A percentile compares a stretch with the other conserved stretches of the same genome.
These are phyloP conservation scores for Gobionotothen gibberifrons DNA, from an alignment of 2,797 vertebrate species.

Conservation along the genomic window DNA sequence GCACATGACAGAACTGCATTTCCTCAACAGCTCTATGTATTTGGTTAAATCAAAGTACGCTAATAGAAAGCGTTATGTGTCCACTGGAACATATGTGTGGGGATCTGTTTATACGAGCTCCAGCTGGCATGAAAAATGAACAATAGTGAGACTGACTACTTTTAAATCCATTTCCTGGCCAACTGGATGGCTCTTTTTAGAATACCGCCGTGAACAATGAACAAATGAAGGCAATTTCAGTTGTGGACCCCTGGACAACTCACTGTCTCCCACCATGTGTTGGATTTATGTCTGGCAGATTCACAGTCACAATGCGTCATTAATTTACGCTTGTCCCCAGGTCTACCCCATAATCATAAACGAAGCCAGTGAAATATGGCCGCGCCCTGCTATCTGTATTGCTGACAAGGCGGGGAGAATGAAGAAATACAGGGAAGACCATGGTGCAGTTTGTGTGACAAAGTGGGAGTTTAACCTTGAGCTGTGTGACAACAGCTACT, in stretches of 20 bases:
- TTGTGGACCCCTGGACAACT: constrained; percentile 64
- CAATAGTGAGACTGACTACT: constrained; percentile 47
- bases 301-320: constrained; percentile 80
- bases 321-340: constrained; percentile 78
- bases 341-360: constrained; percentile 79
- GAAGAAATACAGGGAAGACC: constrained; percentile 51
- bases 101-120: constrained; percentile 47
- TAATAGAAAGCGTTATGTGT: constrained; percentile 39
- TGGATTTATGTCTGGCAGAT: constrained; percentile 78
- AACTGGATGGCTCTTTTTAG: constrained; percentile 53
- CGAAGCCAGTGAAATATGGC: constrained; percentile 73
- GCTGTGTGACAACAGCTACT: constrained; percentile 43
- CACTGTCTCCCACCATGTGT: constrained; percentile 62
- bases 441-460: constrained; percentile 49
- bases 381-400: constrained; percentile 55
- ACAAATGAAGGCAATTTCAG: constrained; percentile 68
- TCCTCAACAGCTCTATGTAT: constrained; percentile 10
- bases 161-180: constrained; percentile 59
- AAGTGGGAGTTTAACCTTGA: constrained; percentile 70
- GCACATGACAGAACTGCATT: neutral
- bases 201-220: constrained; percentile 60
- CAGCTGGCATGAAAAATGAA: constrained; percentile 61
- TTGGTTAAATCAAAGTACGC: neutral
- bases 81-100: constrained; percentile 23
- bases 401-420: constrained; percentile 63